Percentiles rank a stretch among this genome's conserved stretches.
These are phyloP conservation scores for Emys orbicularis DNA, from an alignment of 2,797 vertebrate species.

Conservation along the genomic window DNA sequence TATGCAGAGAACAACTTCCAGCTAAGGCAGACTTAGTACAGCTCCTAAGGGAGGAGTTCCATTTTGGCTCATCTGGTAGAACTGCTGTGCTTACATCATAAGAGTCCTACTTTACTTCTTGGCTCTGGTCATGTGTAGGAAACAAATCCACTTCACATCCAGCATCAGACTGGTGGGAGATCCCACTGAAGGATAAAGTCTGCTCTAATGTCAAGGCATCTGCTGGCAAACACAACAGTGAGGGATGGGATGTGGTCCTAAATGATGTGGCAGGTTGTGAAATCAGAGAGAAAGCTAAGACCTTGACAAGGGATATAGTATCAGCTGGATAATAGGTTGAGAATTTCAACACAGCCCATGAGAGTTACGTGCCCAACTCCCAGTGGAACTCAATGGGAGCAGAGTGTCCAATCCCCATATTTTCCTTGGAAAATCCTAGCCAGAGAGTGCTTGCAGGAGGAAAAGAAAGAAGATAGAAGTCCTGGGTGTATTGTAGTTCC, in stretches of 20 bases:
- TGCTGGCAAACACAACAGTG: rapidly evolving
- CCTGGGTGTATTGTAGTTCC: background rate
- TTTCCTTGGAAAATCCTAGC: constrained; percentile 12
- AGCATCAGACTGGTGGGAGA: background rate
- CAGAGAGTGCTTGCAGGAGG: background rate
- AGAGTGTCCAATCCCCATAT: constrained; percentile 8
- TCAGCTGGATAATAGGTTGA: background rate
- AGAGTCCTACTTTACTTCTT: background rate
- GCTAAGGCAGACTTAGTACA: background rate
- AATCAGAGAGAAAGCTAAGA: background rate
- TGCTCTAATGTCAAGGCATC: background rate
- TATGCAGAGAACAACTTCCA: rapidly evolving
- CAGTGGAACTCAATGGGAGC: constrained; percentile 8
- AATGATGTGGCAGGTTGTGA: background rate
- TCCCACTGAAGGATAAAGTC: background rate
- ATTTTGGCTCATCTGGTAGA: background rate
- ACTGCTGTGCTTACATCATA: rapidly evolving
- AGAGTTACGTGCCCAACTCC: background rate
- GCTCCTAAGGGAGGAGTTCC: background rate
- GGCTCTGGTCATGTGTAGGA: background rate
- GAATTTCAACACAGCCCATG: background rate
- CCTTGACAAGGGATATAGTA: background rate
- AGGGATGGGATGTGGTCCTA: background rate
- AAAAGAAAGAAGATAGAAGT: background rate
- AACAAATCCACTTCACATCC: background rate